Percentiles rank a stretch among this genome's conserved stretches.
Evolutionary conservation across 2,113 vertebrate species (phyloP).

Genomic region (Grammomys surdaster): DNA sequence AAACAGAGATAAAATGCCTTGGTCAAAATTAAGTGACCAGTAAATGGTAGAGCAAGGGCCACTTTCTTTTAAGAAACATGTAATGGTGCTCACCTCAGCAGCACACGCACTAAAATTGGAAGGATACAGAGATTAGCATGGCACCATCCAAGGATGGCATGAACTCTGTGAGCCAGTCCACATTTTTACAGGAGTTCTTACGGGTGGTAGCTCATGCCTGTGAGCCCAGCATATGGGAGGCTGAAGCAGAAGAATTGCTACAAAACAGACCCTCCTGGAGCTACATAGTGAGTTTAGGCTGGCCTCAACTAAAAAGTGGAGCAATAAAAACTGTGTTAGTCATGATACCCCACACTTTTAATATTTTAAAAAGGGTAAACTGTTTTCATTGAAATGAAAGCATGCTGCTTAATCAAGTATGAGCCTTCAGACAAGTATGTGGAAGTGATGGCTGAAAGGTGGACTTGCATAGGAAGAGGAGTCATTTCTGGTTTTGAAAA

Average conservation of each 20-base stretch:
- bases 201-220: background rate
- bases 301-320: background rate
- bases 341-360: background rate
- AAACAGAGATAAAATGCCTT: slow-evolving; percentile 10
- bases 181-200: background rate
- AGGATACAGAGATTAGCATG: background rate
- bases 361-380: background rate
- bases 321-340: background rate
- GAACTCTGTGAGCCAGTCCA: background rate
- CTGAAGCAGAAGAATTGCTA: background rate
- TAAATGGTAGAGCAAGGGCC: slow-evolving; percentile 2
- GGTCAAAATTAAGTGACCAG: slow-evolving; percentile 26
- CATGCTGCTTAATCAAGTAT: background rate
- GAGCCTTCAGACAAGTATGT: background rate
- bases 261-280: background rate
- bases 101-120: background rate
- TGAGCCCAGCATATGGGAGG: background rate
- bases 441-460: background rate
- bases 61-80: background rate
- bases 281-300: background rate
- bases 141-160: background rate
- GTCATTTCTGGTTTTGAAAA: background rate
- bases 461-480: too few relatives aligned
- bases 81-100: background rate
- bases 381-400: background rate